Percentiles rank a stretch among this genome's conserved stretches.
Conservation (phyloP, 2,888 invertebrate genomes). For the Anthrax anthrax region DNA sequence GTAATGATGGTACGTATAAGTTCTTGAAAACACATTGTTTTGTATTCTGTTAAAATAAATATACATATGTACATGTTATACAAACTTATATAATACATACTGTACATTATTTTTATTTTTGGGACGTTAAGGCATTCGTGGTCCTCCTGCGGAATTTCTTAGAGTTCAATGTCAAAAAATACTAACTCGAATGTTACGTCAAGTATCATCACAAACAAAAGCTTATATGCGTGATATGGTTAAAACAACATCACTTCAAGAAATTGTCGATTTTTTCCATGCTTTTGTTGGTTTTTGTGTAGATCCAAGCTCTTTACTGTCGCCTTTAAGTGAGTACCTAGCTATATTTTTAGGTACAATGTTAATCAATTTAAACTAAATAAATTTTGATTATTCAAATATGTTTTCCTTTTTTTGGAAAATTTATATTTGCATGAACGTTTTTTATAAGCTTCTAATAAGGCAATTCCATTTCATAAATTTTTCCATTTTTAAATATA, state of each 20-base stretch:
- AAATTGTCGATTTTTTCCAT: slow-evolving; percentile 87
- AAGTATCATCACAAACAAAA: slow-evolving; percentile 40
- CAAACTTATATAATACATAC: slow-evolving; percentile 23
- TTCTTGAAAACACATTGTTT: neutral
- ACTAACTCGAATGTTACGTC: slow-evolving; percentile 58
- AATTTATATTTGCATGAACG: too few relatives aligned
- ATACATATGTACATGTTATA: too few relatives aligned
- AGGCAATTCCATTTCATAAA: neutral
- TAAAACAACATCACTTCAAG: slow-evolving; percentile 58
- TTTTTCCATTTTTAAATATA: too few relatives aligned
- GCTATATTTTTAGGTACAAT: too few relatives aligned
- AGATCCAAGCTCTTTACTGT: slow-evolving; percentile 72
- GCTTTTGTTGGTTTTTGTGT: slow-evolving; percentile 91
- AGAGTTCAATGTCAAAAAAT: slow-evolving; percentile 74
- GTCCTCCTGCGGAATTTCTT: slow-evolving; percentile 80
- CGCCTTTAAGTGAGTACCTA: slow-evolving; percentile 66
- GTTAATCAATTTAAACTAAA: too few relatives aligned
- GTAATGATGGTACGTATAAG: slow-evolving; percentile 50
- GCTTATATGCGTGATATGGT: slow-evolving; percentile 56
- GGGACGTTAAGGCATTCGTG: slow-evolving; percentile 40
- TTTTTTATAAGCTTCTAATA: too few relatives aligned
- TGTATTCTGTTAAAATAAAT: neutral
- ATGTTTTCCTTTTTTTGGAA: too few relatives aligned
- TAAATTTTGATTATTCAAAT: too few relatives aligned
- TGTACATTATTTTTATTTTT: neutral